These are phyloP conservation scores for Acanthisitta chloris DNA, from an alignment of 2,113 vertebrate genomes.

Conservation along the genomic window DNA sequence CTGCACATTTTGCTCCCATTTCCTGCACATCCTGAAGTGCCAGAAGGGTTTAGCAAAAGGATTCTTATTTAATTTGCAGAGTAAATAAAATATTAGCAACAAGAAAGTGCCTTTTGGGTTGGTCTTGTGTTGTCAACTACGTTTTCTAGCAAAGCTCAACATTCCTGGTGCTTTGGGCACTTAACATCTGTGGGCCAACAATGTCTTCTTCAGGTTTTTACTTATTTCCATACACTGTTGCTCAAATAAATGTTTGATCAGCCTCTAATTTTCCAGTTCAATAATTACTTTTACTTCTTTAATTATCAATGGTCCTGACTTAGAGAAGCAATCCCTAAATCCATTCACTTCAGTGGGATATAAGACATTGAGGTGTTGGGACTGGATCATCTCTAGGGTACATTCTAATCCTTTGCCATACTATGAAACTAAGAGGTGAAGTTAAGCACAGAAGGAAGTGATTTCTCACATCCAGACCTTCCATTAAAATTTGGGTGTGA, in stretches of 20 bases:
- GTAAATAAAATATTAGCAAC: neutral
- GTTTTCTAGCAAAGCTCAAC: neutral
- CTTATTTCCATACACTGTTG: neutral
- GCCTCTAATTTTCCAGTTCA: neutral
- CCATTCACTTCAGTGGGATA: neutral
- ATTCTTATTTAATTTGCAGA: neutral
- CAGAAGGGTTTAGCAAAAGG: neutral
- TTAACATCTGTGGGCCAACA: neutral
- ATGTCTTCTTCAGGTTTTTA: neutral
- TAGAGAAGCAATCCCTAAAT: neutral
- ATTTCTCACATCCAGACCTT: neutral
- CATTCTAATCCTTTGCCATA: no score
- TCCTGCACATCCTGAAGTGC: neutral
- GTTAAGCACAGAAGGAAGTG: neutral
- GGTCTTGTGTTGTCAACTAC: neutral
- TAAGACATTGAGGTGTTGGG: no score
- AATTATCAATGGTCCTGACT: neutral
- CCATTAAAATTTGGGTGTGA: neutral
- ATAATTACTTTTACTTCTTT: neutral
- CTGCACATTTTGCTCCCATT: neutral
- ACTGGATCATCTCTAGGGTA: no score
- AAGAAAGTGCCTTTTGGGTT: neutral
- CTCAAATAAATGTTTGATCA: neutral
- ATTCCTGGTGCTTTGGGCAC: neutral
- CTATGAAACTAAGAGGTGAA: neutral